phyloP scores from a whole-genome alignment of 2,888 invertebrate species.

The Furcula furcula region DNA sequence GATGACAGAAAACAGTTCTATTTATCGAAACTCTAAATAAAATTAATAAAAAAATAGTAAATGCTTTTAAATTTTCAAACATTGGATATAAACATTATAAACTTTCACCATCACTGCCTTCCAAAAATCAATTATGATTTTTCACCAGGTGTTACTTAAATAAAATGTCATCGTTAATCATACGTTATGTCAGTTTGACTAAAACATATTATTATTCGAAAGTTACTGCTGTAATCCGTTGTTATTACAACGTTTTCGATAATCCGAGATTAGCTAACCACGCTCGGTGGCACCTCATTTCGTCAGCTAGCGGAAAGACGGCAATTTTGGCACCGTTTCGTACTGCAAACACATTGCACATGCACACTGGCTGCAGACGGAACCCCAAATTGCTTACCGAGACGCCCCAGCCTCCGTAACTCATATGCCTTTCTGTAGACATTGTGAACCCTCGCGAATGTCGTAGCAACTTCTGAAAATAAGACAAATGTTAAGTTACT shows the following conservation, averaged over 20 bases:
- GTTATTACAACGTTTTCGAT: slow-evolving; percentile 17
- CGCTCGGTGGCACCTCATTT: slow-evolving; percentile 35
- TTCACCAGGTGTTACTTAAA: background rate
- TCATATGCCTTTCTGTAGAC: slow-evolving; percentile 58
- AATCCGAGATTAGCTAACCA: slow-evolving; percentile 39
- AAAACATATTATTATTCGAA: background rate
- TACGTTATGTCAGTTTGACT: background rate
- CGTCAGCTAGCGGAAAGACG: slow-evolving; percentile 55
- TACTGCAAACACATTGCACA: slow-evolving; percentile 52
- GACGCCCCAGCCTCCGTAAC: slow-evolving; percentile 59
- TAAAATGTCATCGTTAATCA: background rate
- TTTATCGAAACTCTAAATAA: no score
- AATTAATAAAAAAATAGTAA: no score
- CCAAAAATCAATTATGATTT: slow-evolving; percentile 1
- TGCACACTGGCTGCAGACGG: slow-evolving; percentile 45
- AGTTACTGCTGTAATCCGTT: slow-evolving; percentile 4
- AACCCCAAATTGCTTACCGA: slow-evolving; percentile 73
- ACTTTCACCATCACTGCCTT: background rate
- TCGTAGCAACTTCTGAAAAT: slow-evolving; percentile 28
- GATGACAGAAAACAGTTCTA: no score
- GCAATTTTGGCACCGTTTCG: slow-evolving; percentile 67
- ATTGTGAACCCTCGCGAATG: slow-evolving; percentile 46
- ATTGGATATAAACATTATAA: no score
- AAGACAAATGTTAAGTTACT: slow-evolving; percentile 4
- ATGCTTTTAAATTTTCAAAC: no score